A percentile compares a stretch with the other conserved stretches of the same genome.
phyloP scores from a whole-genome alignment of 2,888 invertebrate species.

The Drosophila niveifrons region DNA sequence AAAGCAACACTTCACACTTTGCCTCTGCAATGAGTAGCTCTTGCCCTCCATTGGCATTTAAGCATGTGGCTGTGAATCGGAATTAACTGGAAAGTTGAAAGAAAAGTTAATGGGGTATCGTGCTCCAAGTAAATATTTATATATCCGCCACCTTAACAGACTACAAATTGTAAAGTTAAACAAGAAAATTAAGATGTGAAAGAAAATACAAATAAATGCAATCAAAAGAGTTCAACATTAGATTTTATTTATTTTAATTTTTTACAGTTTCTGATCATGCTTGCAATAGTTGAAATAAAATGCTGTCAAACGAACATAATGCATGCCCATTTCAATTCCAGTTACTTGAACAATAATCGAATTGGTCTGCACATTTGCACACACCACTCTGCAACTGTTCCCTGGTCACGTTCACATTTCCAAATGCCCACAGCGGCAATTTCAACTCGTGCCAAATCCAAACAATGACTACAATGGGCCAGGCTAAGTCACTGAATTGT shows the following conservation, averaged over 20 bases:
- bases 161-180: not conserved
- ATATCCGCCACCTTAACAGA: not conserved
- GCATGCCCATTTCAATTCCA: conserved; percentile 34
- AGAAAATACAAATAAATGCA: not conserved
- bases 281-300: conserved; percentile 12
- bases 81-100: not conserved
- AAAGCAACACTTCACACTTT: conserved; percentile 16
- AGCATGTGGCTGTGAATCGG: not conserved
- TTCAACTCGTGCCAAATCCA: conserved; percentile 36
- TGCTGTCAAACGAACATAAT: conserved; percentile 26
- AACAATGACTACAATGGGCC: conserved; percentile 34
- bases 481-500: conserved; percentile 25
- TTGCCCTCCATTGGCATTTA: not conserved
- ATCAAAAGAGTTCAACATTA: not conserved
- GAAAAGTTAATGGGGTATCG: not conserved
- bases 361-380: conserved; percentile 26
- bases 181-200: not conserved
- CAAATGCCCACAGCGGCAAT: conserved; percentile 25
- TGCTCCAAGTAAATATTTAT: not conserved
- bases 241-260: not conserved
- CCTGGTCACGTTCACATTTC: conserved; percentile 51
- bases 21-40: not conserved
- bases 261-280: not conserved
- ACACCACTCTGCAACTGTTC: conserved; percentile 10
- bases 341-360: conserved; percentile 48